A percentile compares a stretch with the other conserved stretches of the same genome.
Evolutionary conservation across 2,888 invertebrate genomes (phyloP).

Genomic region (Plusia festucae): DNA sequence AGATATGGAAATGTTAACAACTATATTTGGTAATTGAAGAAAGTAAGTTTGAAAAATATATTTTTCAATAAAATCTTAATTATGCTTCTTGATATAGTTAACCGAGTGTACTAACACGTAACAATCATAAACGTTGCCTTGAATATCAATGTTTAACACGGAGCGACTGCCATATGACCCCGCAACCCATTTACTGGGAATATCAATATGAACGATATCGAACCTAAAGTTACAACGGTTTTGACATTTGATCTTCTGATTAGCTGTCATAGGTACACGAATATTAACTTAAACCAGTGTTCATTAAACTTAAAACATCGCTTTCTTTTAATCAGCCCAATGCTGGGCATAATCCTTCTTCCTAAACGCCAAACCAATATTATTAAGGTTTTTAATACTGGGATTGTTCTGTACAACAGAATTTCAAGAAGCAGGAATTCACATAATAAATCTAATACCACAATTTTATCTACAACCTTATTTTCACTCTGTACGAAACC

Average conservation of each 20-base stretch:
- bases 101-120: neutral
- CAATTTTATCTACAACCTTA: no score
- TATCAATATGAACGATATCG: neutral
- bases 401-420: no score
- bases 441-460: no score
- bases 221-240: neutral
- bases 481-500: no score
- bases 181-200: slow-evolving; percentile 3
- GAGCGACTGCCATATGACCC: slow-evolving; percentile 3
- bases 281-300: neutral
- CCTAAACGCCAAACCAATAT: neutral
- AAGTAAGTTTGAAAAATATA: no score
- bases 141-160: slow-evolving; percentile 5
- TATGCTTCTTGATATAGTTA: neutral
- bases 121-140: neutral
- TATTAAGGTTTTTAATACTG: no score
- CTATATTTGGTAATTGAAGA: no score
- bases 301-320: no score
- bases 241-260: slow-evolving; percentile 6
- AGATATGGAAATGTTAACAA: no score
- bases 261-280: neutral
- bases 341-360: neutral
- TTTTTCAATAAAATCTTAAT: neutral
- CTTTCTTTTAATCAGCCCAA: no score
- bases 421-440: no score